A percentile compares a stretch with the other conserved stretches of the same genome.
Evolutionary conservation across 2,797 vertebrate genomes (phyloP).

Genomic region (Agapornis canus): DNA sequence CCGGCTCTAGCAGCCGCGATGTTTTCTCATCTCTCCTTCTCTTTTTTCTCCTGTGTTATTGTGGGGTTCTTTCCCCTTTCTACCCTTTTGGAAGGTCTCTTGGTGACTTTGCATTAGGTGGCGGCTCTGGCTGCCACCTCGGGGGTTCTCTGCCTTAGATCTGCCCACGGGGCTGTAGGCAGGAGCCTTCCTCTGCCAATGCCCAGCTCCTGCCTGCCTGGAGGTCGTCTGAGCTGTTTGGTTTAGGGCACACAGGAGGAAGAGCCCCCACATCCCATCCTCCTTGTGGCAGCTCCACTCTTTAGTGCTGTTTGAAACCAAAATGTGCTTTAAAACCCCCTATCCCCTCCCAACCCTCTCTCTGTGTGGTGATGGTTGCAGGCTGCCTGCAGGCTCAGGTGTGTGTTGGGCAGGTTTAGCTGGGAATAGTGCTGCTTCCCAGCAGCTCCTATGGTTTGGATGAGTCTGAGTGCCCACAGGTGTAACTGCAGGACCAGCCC

Average conservation of each 20-base stretch:
- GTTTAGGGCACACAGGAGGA: background rate
- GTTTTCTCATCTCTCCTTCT: background rate
- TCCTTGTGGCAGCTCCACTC: background rate
- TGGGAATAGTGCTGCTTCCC: background rate
- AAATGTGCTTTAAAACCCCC: background rate
- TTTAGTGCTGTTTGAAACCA: rapidly evolving
- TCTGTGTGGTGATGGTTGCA: rapidly evolving
- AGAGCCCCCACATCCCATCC: rapidly evolving
- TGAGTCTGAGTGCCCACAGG: rapidly evolving
- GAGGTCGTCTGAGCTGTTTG: rapidly evolving
- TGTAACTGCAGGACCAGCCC: background rate
- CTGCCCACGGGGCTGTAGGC: background rate
- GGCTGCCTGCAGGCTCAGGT: background rate
- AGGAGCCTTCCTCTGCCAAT: background rate
- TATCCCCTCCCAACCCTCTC: background rate
- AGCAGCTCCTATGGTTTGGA: background rate
- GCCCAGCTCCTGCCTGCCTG: background rate
- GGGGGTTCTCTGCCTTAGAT: background rate
- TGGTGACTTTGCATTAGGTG: background rate
- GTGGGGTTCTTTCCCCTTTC: too few species aligned
- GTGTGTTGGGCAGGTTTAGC: rapidly evolving
- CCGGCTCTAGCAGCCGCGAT: background rate
- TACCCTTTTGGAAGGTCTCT: background rate
- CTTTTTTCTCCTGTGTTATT: background rate
- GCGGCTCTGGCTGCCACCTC: background rate